Percentiles rank a stretch among this genome's conserved stretches.
Conservation (phyloP, 2,797 vertebrate genomes). For the Hemibagrus guttatus region DNA sequence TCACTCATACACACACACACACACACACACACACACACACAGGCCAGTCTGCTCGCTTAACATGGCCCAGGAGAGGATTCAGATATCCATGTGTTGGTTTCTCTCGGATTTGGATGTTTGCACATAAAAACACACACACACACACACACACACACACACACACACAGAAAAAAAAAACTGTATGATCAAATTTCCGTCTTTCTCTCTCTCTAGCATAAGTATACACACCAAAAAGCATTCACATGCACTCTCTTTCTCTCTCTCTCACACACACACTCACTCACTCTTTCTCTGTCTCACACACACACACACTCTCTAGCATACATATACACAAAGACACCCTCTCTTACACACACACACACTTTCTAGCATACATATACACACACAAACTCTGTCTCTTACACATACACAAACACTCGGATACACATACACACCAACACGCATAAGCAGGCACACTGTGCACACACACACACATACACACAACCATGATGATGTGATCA, state of each 20-base stretch:
- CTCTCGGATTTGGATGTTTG: constrained; percentile 58
- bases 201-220: background rate
- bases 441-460: no score
- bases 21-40: background rate
- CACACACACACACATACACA: background rate
- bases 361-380: background rate
- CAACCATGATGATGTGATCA: background rate
- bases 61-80: constrained; percentile 60
- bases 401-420: no score
- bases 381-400: no score
- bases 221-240: no score
- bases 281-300: no score
- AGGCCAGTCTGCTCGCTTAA: constrained; percentile 18
- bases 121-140: constrained; percentile 3
- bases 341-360: no score
- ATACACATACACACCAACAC: no score
- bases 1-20: constrained; percentile 12
- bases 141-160: constrained; percentile 6
- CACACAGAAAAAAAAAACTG: background rate
- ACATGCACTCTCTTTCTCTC: no score
- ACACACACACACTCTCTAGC: no score
- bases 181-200: background rate
- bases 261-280: no score
- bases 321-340: no score
- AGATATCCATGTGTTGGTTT: constrained; percentile 14